phyloP scores from a whole-genome alignment of 2,888 invertebrate genomes.

The Lottia scabra region DNA sequence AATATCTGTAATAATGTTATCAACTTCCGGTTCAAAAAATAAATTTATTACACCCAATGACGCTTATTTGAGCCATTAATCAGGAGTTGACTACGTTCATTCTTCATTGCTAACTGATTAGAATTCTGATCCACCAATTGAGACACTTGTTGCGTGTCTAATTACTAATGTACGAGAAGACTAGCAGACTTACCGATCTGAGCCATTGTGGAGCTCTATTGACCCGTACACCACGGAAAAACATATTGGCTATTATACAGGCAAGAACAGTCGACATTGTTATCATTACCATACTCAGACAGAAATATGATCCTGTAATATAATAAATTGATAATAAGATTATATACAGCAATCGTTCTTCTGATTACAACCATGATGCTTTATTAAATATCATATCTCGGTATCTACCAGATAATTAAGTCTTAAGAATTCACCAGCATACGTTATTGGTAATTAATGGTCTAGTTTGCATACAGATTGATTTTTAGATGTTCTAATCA shows the following conservation, averaged over 20 bases:
- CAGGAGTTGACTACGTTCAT: no score
- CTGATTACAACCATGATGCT: background rate
- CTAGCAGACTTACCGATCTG: conserved; percentile 25
- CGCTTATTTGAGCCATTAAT: no score
- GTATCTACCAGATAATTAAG: background rate
- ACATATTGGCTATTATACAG: conserved; percentile 47
- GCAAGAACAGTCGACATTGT: conserved; percentile 45
- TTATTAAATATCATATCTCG: background rate
- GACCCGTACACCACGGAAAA: conserved; percentile 37
- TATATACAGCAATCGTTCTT: background rate
- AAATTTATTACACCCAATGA: no score
- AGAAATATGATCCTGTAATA: conserved; percentile 45
- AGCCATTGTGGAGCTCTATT: conserved; percentile 41
- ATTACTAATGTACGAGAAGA: no score
- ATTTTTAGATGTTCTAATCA: no score
- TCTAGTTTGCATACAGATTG: no score
- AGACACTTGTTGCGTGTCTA: no score
- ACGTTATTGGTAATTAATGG: background rate
- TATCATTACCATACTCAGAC: conserved; percentile 49
- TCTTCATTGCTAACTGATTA: no score
- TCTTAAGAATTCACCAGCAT: background rate
- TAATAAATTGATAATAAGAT: background rate
- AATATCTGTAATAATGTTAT: no score
- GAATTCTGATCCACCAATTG: no score
- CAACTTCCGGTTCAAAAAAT: no score